Base-by-base conservation (phyloP, 2,888 invertebrate genomes). In the Quadroppia sp. region DNA sequence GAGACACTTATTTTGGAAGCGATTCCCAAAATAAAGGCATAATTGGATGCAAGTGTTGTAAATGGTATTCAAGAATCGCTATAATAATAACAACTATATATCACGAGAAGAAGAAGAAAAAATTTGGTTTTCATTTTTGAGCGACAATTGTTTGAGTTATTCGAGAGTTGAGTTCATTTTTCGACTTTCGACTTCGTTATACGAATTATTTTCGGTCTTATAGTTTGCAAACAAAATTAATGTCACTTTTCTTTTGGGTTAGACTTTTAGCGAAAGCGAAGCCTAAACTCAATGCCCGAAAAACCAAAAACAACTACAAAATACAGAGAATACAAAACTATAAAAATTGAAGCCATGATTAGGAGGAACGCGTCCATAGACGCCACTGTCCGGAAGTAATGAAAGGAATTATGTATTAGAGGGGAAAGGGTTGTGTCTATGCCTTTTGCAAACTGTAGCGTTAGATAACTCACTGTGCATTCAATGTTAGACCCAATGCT, bases 151-250 rank as follows among this genome's bases (percentile, higher is more conserved):
- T 50, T 20, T 15, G 2, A 45, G 50, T 50, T 50, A 50, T 50
- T 30, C 2, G 6, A 30, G 9, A 59, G 6, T 59, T 7, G 30
- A 11, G 3, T 9, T 64, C 30, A 30, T 30, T 64, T 64, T 64
- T 30, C 61, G 30, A 36, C 36, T 2, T 64, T 36, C 64, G 59
- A 64, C 64, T 36, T 64, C 64, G 40, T 64, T 64, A 64, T 64
- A 64, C 64, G 64, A n/a, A 64, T 64, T 64, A 64, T 36, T 64
- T 36, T n/a, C 64, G 40, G 36, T 64, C 64, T 40, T 64, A 32
- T 40, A 64, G 20, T 64, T 64, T 40, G 64, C 64, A 64, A 64
- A 64, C 64, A 64, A 64, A 64, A 64, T 64, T 64, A 36, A 64
- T 64, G 30, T 2, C 64, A 64, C 1, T 36, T 40, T n/a, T 36